Percentiles rank a stretch among this genome's conserved stretches.
These are phyloP conservation scores for Zenarchopterus dispar DNA, from an alignment of 2,797 vertebrate species.

Conservation along the genomic window DNA sequence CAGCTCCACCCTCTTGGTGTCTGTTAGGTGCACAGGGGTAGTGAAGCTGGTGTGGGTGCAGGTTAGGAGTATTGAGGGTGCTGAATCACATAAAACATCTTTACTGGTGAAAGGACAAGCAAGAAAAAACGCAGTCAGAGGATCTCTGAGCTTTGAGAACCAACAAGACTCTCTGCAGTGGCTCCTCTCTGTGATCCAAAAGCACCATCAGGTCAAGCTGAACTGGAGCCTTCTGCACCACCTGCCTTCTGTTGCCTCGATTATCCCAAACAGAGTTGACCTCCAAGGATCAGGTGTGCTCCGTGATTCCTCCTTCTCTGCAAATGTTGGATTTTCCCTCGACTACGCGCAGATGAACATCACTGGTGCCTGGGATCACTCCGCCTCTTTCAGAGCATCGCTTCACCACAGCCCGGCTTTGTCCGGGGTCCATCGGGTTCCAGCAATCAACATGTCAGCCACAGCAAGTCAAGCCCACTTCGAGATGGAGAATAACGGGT, in stretches of 20 bases:
- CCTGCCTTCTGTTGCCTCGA: constrained; percentile 35
- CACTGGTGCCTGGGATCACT: constrained; percentile 32
- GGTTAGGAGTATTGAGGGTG: constrained; percentile 8
- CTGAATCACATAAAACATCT: constrained; percentile 19
- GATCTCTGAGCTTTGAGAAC: constrained; percentile 47
- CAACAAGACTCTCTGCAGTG: constrained; percentile 40
- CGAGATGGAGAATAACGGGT: constrained; percentile 46
- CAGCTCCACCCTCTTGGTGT: constrained; percentile 48
- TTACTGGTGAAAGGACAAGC: constrained; percentile 44
- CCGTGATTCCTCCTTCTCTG: constrained; percentile 43
- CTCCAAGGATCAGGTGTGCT: constrained; percentile 41
- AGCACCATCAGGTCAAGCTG: constrained; percentile 38
- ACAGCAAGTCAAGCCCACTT: constrained; percentile 24
- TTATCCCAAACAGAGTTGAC: constrained; percentile 59
- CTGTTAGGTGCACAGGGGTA: constrained; percentile 48
- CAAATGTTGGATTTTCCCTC: constrained; percentile 21
- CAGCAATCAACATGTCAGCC: constrained; percentile 19
- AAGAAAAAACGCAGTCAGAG: constrained; percentile 35
- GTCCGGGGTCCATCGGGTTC: constrained; percentile 14
- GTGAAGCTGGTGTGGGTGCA: constrained; percentile 54
- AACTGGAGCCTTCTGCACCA: constrained; percentile 55
- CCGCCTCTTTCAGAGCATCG: constrained; percentile 4
- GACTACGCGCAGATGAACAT: constrained; percentile 36
- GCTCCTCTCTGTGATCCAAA: constrained; percentile 29
- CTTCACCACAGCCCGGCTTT: constrained; percentile 42